Evolutionary conservation across 1,140 invertebrate species (phyloP).

Genomic region (Drosophila pallidifrons): DNA sequence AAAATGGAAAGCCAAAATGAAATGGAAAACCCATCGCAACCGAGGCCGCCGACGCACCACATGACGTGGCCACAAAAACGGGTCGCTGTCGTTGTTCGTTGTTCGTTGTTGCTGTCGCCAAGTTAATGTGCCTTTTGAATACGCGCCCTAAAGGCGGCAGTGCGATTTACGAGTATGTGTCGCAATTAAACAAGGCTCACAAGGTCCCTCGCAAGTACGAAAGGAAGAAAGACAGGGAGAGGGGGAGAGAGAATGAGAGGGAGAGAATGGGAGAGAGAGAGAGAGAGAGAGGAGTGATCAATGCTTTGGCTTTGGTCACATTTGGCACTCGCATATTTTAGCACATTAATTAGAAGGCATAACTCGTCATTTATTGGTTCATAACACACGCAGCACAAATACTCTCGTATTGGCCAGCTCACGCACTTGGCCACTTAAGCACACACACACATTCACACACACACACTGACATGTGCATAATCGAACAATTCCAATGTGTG

Average conservation of each 20-base stretch:
- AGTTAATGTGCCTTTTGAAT: conserved; percentile 28
- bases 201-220: not conserved
- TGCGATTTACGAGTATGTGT: conserved; percentile 50
- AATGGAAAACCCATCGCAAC: conserved; percentile 15
- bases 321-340: conserved; percentile 66
- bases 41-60: conserved; percentile 21
- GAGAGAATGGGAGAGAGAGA: not conserved
- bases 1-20: conserved; percentile 1
- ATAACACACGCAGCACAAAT: conserved; percentile 57
- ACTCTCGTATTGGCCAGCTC: conserved; percentile 40
- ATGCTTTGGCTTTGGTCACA: conserved; percentile 34
- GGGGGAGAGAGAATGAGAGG: too few species aligned
- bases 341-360: conserved; percentile 77
- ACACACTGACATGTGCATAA: conserved; percentile 55
- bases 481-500: conserved; percentile 61
- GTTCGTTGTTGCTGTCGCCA: conserved; percentile 11
- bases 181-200: conserved; percentile 45
- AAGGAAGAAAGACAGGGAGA: not conserved
- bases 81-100: not conserved
- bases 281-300: conserved; percentile 12
- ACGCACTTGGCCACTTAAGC: conserved; percentile 29
- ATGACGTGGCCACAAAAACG: conserved; percentile 60
- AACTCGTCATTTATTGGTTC: conserved; percentile 76
- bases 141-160: conserved; percentile 14
- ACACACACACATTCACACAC: conserved; percentile 6